Evolutionary conservation across 2,797 vertebrate species (phyloP).

Genomic region (Gallinago nigripennis): DNA sequence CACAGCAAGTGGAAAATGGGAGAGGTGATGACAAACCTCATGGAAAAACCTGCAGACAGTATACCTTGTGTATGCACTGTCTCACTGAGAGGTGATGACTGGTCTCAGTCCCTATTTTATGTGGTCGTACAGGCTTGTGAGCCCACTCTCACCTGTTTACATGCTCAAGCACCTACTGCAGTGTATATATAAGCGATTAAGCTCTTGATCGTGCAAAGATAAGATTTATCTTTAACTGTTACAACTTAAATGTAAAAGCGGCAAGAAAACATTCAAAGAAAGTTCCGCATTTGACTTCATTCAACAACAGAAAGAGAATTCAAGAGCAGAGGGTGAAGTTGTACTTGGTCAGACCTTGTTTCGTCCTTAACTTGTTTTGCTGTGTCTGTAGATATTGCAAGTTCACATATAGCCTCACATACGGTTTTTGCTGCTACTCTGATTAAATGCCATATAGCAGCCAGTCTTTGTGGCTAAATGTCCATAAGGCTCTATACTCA

Average conservation of each 20-base stretch:
- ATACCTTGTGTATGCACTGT: not conserved
- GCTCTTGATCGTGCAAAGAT: not conserved
- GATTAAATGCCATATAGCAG: not conserved
- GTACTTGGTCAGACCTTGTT: not conserved
- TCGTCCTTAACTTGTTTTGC: not conserved
- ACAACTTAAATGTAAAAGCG: not conserved
- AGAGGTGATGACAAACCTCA: not conserved
- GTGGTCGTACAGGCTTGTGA: rapidly evolving
- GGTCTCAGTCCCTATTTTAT: not conserved
- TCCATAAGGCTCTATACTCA: not conserved
- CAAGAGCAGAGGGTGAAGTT: not conserved
- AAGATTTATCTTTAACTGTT: not conserved
- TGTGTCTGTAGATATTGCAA: not conserved
- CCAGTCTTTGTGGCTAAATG: not conserved
- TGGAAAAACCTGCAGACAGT: not conserved
- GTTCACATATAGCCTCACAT: not conserved
- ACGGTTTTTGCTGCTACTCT: not conserved
- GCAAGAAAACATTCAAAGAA: not conserved
- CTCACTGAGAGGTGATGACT: too few species aligned
- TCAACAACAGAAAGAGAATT: not conserved
- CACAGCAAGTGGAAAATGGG: rapidly evolving
- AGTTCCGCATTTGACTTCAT: not conserved
- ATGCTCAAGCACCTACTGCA: rapidly evolving
- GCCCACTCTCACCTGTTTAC: too few species aligned
- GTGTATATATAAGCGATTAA: not conserved